These are phyloP conservation scores for Malurus elegans DNA, from an alignment of 2,113 vertebrate genomes.

Conservation along the genomic window DNA sequence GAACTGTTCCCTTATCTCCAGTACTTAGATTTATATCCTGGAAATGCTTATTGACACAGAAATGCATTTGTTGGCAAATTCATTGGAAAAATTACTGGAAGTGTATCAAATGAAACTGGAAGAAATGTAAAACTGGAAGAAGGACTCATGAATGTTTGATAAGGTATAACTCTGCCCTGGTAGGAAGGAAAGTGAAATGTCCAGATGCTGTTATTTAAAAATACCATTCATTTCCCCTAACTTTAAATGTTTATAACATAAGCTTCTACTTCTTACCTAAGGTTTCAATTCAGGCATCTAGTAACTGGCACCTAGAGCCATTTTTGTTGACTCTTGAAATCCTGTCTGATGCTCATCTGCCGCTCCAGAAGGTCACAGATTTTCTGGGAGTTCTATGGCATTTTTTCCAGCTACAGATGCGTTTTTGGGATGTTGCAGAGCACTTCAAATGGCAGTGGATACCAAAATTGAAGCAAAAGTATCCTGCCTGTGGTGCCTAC, in stretches of 20 bases:
- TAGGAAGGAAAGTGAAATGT: background rate
- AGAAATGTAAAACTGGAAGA: background rate
- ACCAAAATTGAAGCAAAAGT: background rate
- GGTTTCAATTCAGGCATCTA: background rate
- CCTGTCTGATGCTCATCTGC: background rate
- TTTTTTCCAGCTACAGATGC: background rate
- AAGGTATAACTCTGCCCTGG: background rate
- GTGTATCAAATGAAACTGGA: background rate
- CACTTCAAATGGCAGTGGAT: background rate
- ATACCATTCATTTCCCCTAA: background rate
- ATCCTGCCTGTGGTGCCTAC: background rate
- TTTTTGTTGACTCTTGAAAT: background rate
- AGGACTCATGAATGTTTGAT: background rate
- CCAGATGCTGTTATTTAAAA: background rate
- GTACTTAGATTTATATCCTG: slow-evolving; percentile 10
- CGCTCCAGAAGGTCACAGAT: background rate
- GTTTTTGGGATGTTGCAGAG: background rate
- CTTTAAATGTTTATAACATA: background rate
- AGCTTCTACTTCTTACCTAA: background rate
- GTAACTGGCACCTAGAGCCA: background rate
- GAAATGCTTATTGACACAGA: slow-evolving; percentile 38
- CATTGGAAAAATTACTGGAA: slow-evolving; percentile 7
- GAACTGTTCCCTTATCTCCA: background rate
- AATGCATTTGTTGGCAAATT: slow-evolving; percentile 3
- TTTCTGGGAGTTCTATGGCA: background rate